phyloP scores from a whole-genome alignment of 2,797 vertebrate genomes.

The Pelodytes ibericus region DNA sequence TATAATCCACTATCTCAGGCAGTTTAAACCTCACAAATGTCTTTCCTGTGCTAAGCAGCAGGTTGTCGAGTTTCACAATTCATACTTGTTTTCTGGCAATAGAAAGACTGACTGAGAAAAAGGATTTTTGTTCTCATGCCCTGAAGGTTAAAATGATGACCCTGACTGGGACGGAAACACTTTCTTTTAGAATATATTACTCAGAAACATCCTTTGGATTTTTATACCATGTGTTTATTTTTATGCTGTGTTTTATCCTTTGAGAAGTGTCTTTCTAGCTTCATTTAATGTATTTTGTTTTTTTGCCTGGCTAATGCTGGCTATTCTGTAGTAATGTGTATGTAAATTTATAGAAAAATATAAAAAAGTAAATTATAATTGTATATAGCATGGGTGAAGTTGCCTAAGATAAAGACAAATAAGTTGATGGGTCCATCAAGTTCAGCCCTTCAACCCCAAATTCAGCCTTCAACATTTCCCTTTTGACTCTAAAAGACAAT shows the following conservation, averaged over 20 bases:
- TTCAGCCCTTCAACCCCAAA: too few species aligned
- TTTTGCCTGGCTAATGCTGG: too few species aligned
- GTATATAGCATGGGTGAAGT: too few species aligned
- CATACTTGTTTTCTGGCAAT: constrained; percentile 9
- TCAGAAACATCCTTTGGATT: constrained; percentile 45
- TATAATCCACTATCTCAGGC: neutral
- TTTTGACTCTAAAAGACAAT: too few species aligned
- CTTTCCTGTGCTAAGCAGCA: constrained; percentile 9
- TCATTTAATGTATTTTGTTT: too few species aligned
- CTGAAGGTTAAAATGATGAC: constrained; percentile 31
- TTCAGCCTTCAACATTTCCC: too few species aligned
- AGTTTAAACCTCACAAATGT: neutral
- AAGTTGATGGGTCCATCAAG: too few species aligned
- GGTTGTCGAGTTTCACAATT: neutral
- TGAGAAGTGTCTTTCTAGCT: neutral
- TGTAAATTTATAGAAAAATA: too few species aligned
- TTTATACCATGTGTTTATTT: neutral
- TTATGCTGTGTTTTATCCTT: neutral
- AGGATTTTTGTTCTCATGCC: constrained; percentile 25
- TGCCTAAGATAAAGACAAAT: too few species aligned
- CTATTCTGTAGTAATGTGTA: too few species aligned
- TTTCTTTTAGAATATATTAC: constrained; percentile 13
- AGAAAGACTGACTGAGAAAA: neutral
- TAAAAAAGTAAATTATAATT: too few species aligned
- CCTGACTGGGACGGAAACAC: neutral